Conservation (phyloP, 2,113 vertebrate genomes). For the Vimba vimba region DNA sequence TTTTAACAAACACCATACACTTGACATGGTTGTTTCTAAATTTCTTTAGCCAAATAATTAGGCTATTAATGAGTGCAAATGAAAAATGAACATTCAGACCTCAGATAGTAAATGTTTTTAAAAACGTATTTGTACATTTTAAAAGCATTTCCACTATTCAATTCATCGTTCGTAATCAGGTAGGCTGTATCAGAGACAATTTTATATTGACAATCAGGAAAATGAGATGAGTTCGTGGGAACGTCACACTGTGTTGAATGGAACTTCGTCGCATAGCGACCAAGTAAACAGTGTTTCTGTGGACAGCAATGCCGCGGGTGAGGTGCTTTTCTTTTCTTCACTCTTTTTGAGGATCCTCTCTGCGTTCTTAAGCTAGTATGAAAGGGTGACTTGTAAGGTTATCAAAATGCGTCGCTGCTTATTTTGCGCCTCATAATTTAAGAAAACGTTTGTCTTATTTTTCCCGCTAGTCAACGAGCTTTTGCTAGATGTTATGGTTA, state of each 20-base stretch:
- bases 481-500: not conserved
- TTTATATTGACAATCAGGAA: not conserved
- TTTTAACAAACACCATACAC: not conserved
- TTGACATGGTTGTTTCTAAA: not conserved
- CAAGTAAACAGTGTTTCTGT: constrained; percentile 58
- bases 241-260: constrained; percentile 14
- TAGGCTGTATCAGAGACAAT: no score
- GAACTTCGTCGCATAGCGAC: constrained; percentile 67
- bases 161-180: not conserved
- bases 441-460: not conserved
- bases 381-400: constrained; percentile 6
- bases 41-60: not conserved
- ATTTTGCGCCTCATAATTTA: not conserved
- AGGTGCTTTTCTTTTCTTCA: constrained; percentile 46
- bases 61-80: not conserved
- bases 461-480: not conserved
- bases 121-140: not conserved
- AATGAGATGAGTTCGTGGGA: constrained; percentile 3
- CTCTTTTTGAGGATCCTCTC: not conserved
- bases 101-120: not conserved
- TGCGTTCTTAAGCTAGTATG: not conserved
- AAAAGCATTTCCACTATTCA: not conserved
- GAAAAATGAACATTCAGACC: not conserved
- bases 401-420: not conserved
- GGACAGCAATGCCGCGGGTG: constrained; percentile 70